phyloP scores from a whole-genome alignment of 1,140 invertebrate species.

The Trachelipus rathkii region DNA sequence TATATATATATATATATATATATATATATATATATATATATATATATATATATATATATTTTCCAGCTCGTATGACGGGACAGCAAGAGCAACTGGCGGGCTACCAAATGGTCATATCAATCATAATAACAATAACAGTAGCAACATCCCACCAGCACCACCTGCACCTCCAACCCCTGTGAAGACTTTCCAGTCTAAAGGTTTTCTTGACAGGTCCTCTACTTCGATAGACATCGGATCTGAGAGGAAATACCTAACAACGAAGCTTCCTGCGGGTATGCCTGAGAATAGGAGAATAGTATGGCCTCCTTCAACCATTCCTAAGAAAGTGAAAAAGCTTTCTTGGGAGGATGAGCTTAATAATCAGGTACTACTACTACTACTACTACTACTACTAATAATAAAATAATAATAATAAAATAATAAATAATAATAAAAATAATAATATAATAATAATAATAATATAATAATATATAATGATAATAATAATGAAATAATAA shows the following conservation, averaged over 20 bases:
- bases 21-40: conserved; percentile 20
- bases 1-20: conserved; percentile 16
- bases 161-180: conserved; percentile 13
- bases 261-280: not conserved
- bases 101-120: conserved; percentile 27
- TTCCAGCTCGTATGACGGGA: conserved; percentile 31
- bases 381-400: not conserved
- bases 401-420: no score
- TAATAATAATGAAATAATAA: not conserved
- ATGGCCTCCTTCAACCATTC: conserved; percentile 59
- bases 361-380: conserved; percentile 27
- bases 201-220: conserved; percentile 4
- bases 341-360: conserved; percentile 65
- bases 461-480: not conserved
- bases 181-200: conserved; percentile 4
- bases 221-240: not conserved
- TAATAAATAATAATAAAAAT: no score
- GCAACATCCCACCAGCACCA: conserved; percentile 28
- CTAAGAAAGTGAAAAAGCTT: conserved; percentile 64
- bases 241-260: not conserved
- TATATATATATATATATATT: conserved; percentile 10
- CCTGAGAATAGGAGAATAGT: conserved; percentile 26
- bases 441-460: no score
- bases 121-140: not conserved
- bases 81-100: conserved; percentile 38